phyloP scores from a whole-genome alignment of 23 tunicate species.

The Styela clava region DNA sequence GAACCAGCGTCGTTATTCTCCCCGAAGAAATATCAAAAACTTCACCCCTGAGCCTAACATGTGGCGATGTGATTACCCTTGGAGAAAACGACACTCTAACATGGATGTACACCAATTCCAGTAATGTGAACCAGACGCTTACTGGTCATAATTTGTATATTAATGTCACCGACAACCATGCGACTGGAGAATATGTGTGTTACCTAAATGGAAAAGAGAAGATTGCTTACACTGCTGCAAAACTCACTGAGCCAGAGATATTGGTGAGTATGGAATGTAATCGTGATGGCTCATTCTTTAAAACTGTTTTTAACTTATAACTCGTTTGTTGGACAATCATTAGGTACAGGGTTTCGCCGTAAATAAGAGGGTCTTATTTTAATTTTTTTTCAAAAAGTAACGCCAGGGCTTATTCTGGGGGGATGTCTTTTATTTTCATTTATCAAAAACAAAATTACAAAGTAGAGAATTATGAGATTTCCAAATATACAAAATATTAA shows the following conservation, averaged over 20 bases:
- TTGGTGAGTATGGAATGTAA: not conserved
- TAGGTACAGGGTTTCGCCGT: conserved; percentile 7
- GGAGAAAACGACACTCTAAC: not conserved
- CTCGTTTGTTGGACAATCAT: conserved; percentile 22
- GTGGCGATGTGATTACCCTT: not conserved
- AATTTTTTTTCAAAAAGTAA: too few relatives aligned
- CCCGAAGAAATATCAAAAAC: not conserved
- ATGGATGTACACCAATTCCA: conserved; percentile 4
- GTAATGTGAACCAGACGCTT: not conserved
- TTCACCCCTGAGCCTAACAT: not conserved
- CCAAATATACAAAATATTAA: too few relatives aligned
- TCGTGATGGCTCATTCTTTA: too few relatives aligned
- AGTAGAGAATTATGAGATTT: too few relatives aligned
- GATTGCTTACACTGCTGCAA: not conserved
- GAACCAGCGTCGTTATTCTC: not conserved
- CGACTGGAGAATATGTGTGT: conserved; percentile 8
- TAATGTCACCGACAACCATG: conserved; percentile 1
- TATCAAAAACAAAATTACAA: too few relatives aligned
- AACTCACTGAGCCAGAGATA: not conserved
- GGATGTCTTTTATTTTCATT: too few relatives aligned
- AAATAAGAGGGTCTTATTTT: too few relatives aligned
- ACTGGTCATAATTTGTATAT: not conserved
- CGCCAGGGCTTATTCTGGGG: too few relatives aligned
- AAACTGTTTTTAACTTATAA: too few relatives aligned
- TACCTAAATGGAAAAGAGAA: not conserved